Evolutionary conservation across 2,888 invertebrate species (phyloP).

Genomic region (Adineta ricciae): DNA sequence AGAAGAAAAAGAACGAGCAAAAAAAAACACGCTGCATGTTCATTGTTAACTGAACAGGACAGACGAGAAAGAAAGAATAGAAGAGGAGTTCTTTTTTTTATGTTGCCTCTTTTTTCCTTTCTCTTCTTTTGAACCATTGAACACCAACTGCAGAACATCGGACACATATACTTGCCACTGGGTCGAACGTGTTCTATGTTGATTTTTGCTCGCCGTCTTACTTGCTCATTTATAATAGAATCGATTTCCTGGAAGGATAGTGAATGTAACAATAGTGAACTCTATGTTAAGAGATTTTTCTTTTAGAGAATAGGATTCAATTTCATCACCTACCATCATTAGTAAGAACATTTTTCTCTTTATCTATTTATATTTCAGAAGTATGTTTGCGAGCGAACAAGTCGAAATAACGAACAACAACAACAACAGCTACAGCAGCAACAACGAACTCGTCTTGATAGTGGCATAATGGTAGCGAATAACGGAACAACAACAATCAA

Average conservation of each 20-base stretch:
- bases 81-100: not conserved
- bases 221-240: not conserved
- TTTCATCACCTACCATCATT: not conserved
- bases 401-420: not conserved
- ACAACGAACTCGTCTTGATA: not conserved
- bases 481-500: not conserved
- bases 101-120: not conserved
- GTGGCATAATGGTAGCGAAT: not conserved
- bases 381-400: conserved; percentile 1
- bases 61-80: not conserved
- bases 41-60: not conserved
- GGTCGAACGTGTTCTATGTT: not conserved
- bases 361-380: not conserved
- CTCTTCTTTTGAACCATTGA: not conserved
- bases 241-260: not conserved
- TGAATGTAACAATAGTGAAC: not conserved
- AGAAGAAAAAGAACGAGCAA: not conserved
- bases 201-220: not conserved
- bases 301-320: not conserved
- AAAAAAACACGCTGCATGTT: not conserved
- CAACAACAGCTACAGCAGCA: not conserved
- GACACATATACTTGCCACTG: not conserved
- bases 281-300: not conserved
- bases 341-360: not conserved
- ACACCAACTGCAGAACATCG: conserved; percentile 1